A percentile compares a stretch with the other conserved stretches of the same genome.
These are phyloP conservation scores for Odontesthes bonariensis DNA, from an alignment of 2,113 vertebrate species.

Conservation along the genomic window DNA sequence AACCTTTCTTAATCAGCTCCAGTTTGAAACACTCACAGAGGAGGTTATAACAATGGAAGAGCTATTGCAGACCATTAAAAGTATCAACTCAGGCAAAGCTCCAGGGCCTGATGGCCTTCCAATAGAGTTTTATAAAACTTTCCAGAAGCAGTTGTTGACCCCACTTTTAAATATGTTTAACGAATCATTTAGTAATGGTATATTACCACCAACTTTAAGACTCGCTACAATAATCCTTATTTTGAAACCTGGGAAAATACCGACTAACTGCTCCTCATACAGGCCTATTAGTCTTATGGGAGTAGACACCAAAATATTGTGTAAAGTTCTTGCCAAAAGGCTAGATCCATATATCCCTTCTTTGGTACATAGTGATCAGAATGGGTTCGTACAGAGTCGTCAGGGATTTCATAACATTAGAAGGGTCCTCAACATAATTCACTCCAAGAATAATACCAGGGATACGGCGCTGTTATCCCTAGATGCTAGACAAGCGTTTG, in stretches of 20 bases:
- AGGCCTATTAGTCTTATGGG: no score
- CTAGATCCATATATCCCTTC: no score
- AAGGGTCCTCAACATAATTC: not conserved
- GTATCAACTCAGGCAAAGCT: not conserved
- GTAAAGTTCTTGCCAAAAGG: no score
- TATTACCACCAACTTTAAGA: slow-evolving; percentile 11
- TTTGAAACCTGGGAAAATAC: slow-evolving; percentile 5
- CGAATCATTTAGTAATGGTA: not conserved
- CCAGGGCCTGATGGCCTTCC: not conserved
- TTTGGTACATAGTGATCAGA: slow-evolving; percentile 5
- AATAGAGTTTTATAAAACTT: not conserved
- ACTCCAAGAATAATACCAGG: not conserved
- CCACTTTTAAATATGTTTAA: slow-evolving; percentile 3
- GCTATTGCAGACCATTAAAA: not conserved
- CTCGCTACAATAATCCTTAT: slow-evolving; percentile 3
- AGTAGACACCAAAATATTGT: no score
- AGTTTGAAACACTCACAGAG: not conserved
- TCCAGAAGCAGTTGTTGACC: not conserved
- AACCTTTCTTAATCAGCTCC: not conserved
- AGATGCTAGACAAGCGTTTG: slow-evolving; percentile 16
- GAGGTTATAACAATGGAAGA: not conserved
- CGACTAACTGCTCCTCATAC: slow-evolving; percentile 10
- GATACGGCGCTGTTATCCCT: slow-evolving; percentile 7
- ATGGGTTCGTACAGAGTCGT: slow-evolving; percentile 1
- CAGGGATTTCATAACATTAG: not conserved